These are phyloP conservation scores for Pseudochirops cupreus DNA, from an alignment of 2,797 vertebrate genomes.

Conservation along the genomic window DNA sequence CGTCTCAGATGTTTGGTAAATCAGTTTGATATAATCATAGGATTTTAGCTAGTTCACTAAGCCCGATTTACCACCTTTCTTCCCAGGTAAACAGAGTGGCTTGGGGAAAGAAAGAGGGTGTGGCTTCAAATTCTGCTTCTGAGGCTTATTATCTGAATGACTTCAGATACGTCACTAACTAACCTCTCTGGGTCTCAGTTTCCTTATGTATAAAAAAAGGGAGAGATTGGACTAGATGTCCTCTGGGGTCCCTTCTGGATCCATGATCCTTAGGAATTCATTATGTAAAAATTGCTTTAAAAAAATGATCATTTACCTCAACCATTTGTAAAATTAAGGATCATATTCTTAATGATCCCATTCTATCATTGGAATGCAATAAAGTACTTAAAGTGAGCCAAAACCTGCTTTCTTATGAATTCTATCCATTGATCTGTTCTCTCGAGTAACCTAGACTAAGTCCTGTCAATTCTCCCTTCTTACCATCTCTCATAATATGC, in stretches of 20 bases:
- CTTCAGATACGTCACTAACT: background rate
- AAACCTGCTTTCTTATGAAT: background rate
- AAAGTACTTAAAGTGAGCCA: background rate
- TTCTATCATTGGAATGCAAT: background rate
- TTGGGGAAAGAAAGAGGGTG: background rate
- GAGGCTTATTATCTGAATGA: background rate
- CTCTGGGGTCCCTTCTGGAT: background rate
- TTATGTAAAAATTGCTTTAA: background rate
- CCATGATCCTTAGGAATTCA: background rate
- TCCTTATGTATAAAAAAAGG: background rate
- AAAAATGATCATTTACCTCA: background rate
- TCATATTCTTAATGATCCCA: background rate
- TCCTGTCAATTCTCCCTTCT: background rate
- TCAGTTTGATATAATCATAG: background rate
- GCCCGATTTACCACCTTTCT: background rate
- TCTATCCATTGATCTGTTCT: background rate
- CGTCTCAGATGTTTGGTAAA: background rate
- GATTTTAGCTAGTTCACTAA: background rate
- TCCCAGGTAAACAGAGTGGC: background rate
- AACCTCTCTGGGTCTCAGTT: background rate
- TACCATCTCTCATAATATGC: background rate
- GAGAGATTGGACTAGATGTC: background rate
- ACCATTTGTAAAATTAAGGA: background rate
- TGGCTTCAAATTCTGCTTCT: background rate
- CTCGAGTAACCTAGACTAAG: background rate